Conservation (phyloP, 2,113 vertebrate genomes). For the Gulo gulo region DNA sequence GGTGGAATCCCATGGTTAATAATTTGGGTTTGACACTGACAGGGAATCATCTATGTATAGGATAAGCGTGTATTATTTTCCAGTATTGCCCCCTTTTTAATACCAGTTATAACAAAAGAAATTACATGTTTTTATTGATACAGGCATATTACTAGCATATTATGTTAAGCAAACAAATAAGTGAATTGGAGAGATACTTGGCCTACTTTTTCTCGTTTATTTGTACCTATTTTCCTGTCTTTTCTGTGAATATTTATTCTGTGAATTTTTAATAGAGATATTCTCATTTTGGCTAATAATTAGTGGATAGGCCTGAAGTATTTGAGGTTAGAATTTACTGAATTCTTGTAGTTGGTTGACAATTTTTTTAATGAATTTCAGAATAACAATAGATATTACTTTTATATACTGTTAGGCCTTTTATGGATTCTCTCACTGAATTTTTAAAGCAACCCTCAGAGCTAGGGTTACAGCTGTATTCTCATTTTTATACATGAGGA, state of each 20-base stretch:
- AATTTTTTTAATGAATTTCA: neutral
- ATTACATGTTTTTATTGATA: neutral
- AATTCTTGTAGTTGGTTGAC: neutral
- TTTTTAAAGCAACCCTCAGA: constrained; percentile 19
- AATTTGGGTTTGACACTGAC: constrained; percentile 16
- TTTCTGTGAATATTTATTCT: neutral
- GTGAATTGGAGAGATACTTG: constrained; percentile 11
- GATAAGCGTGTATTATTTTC: neutral
- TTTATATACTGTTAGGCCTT: neutral
- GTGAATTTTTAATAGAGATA: constrained; percentile 18
- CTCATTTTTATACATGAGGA: neutral
- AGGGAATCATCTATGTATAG: neutral
- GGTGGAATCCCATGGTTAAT: neutral
- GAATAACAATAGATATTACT: neutral
- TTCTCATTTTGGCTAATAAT: constrained; percentile 11
- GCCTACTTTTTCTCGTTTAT: neutral
- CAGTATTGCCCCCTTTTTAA: neutral
- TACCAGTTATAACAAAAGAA: neutral
- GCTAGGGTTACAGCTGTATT: neutral
- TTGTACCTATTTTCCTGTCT: neutral
- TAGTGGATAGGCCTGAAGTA: neutral
- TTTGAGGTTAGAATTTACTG: neutral
- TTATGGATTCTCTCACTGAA: neutral
- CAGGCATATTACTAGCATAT: neutral
- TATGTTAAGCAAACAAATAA: constrained; percentile 24